Evolutionary conservation across 1,140 invertebrate genomes (phyloP).

Genomic region (Drosophila kepulauana): DNA sequence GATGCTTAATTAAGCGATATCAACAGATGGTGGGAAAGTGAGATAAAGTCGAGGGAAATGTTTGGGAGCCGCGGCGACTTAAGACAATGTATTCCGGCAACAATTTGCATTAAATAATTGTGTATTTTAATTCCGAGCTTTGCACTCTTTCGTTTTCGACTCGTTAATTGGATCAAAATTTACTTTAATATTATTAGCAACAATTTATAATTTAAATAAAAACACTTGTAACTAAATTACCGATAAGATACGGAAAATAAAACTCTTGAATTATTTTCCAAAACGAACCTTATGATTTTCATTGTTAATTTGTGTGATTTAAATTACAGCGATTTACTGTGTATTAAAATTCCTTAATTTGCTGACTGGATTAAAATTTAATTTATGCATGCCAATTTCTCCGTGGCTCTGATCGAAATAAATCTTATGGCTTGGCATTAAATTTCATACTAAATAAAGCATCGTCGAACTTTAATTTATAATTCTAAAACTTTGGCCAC

Average conservation of each 20-base stretch:
- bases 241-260: constrained; percentile 3
- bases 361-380: too few species aligned
- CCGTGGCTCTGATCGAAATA: too few species aligned
- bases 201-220: constrained; percentile 70
- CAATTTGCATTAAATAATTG: constrained; percentile 35
- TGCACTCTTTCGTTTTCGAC: constrained; percentile 16
- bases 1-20: constrained; percentile 93
- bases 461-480: too few species aligned
- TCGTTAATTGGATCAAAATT: constrained; percentile 65
- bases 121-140: constrained; percentile 32
- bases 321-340: not conserved
- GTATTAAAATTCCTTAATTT: not conserved
- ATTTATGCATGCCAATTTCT: constrained; percentile 7
- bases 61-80: constrained; percentile 53
- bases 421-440: too few species aligned
- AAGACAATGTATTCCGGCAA: constrained; percentile 65
- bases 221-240: constrained; percentile 31
- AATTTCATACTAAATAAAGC: too few species aligned
- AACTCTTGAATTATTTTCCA: not conserved
- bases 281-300: not conserved
- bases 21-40: not conserved
- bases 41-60: not conserved
- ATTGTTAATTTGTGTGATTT: not conserved
- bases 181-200: constrained; percentile 52
- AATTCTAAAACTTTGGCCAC: too few species aligned